Evolutionary conservation across 1,140 invertebrate species (phyloP), one percentile per base, ranked within the genome.

Genomic region (Lutraria rhynchaena): DNA sequence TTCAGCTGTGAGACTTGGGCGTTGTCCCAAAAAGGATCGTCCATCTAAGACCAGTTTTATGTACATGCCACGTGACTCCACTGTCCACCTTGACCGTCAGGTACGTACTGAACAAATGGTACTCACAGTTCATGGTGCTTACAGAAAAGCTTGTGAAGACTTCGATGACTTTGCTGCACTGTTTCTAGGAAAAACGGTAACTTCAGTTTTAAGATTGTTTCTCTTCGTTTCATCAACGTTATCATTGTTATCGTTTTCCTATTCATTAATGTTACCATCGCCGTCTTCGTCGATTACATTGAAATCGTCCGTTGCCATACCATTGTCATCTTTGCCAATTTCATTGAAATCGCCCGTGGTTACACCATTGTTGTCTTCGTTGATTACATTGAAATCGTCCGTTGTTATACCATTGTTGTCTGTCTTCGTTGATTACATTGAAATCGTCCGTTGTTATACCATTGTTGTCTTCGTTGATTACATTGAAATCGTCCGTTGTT

Each of bases 91-190:
- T 17, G 86, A 89, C 76, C 84, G 84, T 58, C 87, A 89, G 65
- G 69, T 89, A n/a, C 83, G 86, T 53, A 87, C 81, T 19, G 87
- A 89, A 49, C 87, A 89, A 63, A 85, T 89, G 82, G 85, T 89
- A 4, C 73, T 89, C 3, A 83, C 83, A 41, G 86, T 89, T 27
- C 87, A 89, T 53, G 86, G 85, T 31, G 86, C 87, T 27, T 87
- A 83, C 84, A 83, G 75, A 35, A 69, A 60, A 1, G 86, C 86
- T 1, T 70, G 78, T 31, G 76, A 76, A 9, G 77, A 82, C 17
- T 86, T 74, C 49, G 78, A 83, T 19, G 57, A 76, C 15, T 73
- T 86, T 31, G 73, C 86, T 17, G 46, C 33, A 11, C 60, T 82
- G 5, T 69, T 83, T n/a, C 29, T 1, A 3, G 35, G 58, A 31